Evolutionary conservation across 2,888 invertebrate genomes (phyloP).

Genomic region (Anagyrus pseudococci): DNA sequence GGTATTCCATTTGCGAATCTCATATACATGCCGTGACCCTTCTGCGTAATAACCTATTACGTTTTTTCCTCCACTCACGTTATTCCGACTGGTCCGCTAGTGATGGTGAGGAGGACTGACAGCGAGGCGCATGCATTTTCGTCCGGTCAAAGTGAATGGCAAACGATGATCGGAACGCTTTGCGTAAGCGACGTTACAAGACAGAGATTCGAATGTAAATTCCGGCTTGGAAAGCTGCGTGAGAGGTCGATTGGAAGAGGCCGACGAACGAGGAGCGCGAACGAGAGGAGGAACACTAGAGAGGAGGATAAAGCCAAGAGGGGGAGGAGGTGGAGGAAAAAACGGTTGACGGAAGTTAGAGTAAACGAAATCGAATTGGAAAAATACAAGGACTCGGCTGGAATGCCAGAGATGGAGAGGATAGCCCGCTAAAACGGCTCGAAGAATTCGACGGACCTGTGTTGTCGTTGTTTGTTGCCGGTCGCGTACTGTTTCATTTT

Average conservation of each 20-base stretch:
- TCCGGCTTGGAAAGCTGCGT: slow-evolving; percentile 37
- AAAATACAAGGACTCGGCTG: slow-evolving; percentile 28
- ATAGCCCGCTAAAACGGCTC: background rate
- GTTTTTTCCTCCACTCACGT: slow-evolving; percentile 9
- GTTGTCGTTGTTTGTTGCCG: background rate
- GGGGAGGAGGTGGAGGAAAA: slow-evolving; percentile 4
- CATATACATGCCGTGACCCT: too few species aligned
- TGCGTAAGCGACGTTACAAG: slow-evolving; percentile 18
- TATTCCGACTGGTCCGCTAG: background rate
- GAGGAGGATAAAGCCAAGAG: too few species aligned
- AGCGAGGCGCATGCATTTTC: slow-evolving; percentile 21
- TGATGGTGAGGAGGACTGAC: too few species aligned
- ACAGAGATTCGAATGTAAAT: slow-evolving; percentile 38
- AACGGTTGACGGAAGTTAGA: slow-evolving; percentile 11
- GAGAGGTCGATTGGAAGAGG: background rate
- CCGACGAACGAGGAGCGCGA: background rate
- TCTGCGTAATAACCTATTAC: slow-evolving; percentile 17
- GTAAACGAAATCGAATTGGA: slow-evolving; percentile 28
- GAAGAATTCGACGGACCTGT: background rate
- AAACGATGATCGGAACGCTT: slow-evolving; percentile 13
- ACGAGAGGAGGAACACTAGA: background rate
- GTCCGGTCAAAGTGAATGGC: slow-evolving; percentile 23
- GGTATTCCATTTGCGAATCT: too few species aligned
- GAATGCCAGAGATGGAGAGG: slow-evolving; percentile 11
- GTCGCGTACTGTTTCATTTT: background rate